Base-by-base conservation (phyloP, 2,888 invertebrate species). In the Belgica antarctica region DNA sequence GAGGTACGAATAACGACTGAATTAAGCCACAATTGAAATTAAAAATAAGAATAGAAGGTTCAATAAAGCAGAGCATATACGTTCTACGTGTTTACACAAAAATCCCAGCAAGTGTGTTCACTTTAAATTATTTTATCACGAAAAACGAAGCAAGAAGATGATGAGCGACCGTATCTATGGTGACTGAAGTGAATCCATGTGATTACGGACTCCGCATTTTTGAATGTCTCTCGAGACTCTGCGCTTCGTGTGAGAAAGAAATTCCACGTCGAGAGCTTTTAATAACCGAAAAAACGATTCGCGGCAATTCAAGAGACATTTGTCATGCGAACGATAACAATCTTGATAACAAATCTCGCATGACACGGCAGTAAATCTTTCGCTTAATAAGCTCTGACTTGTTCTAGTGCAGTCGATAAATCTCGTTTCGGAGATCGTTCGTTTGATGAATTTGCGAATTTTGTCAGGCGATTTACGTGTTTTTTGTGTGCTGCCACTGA, bases 21-120 rank as follows among this genome's bases (percentile, higher is more conserved):
- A 68, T 68, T 68, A 68, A 68, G 57, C 22, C 57, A 52, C 25
- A 68, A 68, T 68, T 68, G 68, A 68, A 68, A 68, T 68, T 68
- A 68, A 68, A 68, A 68, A 57, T 52, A 68, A 59, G 59, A 27
- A 59, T 59, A 59, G 59, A 5, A 46, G 46, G 12, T 3, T 15
- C 12, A 12, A 12, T 12, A 46, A 46, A 12, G n/a, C n/a, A n/a
- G 25, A 52, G 52, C 17, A 12, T 52, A 52, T 52, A 52, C 52
- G 52, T 15, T 41, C 41, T 41, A 41, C 52, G 22, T 52, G 41
- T 52, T 17, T 52, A 52, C 52, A 52, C 52, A 15, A 15, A 41
- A 15, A 41, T 41, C 10, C 41, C 65, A 66, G 47, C 25, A 66
- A 66, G 65, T 66, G 47, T 66, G 47, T 66, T 47, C 65, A 66